A percentile compares a stretch with the other conserved stretches of the same genome.
phyloP scores from a whole-genome alignment of 2,113 vertebrate species.

The Terrapene triunguis region DNA sequence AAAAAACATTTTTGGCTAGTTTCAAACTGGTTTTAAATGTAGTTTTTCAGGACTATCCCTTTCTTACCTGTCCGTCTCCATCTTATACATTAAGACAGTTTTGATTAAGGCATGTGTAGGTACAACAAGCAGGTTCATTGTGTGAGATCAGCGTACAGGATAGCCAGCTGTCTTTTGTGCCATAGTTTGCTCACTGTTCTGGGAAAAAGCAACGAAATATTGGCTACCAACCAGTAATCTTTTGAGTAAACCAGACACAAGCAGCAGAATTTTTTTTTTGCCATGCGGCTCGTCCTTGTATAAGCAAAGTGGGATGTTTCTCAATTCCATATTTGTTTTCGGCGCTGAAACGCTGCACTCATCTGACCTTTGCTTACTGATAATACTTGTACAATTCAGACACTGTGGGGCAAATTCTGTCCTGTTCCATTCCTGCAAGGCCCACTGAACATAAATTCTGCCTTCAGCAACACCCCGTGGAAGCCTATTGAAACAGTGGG shows the following conservation, averaged over 20 bases:
- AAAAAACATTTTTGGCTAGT: background rate
- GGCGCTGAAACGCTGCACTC: slow-evolving; percentile 15
- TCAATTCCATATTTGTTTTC: slow-evolving; percentile 41
- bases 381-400: slow-evolving; percentile 5
- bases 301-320: slow-evolving; percentile 61
- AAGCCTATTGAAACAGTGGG: background rate
- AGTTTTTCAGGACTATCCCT: background rate
- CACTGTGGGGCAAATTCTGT: background rate
- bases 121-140: background rate
- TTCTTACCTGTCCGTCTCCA: background rate
- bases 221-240: slow-evolving; percentile 57
- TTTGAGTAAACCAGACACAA: slow-evolving; percentile 51
- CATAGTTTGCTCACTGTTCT: slow-evolving; percentile 43
- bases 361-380: background rate
- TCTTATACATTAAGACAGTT: slow-evolving; percentile 1
- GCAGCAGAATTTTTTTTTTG: slow-evolving; percentile 45
- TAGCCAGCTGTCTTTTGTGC: background rate
- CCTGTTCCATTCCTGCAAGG: background rate
- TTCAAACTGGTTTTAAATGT: background rate
- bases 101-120: background rate
- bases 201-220: slow-evolving; percentile 50
- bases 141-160: background rate
- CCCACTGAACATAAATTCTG: background rate
- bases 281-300: background rate
- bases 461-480: background rate